Evolutionary conservation across 2,888 invertebrate species (phyloP).

Genomic region (Hypomecis punctinalis): DNA sequence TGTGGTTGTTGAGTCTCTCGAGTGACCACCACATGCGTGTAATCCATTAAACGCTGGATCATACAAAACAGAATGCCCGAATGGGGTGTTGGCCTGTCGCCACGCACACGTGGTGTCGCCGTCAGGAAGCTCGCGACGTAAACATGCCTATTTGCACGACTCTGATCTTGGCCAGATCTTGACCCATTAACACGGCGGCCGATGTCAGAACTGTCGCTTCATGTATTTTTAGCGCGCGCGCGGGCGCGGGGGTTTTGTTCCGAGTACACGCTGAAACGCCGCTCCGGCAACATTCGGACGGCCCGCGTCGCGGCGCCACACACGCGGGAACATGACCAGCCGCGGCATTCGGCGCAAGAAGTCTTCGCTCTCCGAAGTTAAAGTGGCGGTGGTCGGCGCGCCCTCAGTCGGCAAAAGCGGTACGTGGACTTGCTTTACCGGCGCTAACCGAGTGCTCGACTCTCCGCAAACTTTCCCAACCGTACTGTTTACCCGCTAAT

Average conservation of each 20-base stretch:
- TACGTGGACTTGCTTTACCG: constrained; percentile 74
- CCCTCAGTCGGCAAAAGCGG: constrained; percentile 97
- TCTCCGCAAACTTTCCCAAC: constrained; percentile 30
- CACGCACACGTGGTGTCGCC: constrained; percentile 60
- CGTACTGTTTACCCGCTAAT: not conserved
- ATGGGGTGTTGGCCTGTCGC: constrained; percentile 57
- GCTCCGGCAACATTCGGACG: constrained; percentile 58
- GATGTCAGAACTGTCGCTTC: constrained; percentile 80
- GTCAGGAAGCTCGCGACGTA: constrained; percentile 71
- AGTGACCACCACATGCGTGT: constrained; percentile 20
- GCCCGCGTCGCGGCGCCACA: constrained; percentile 44
- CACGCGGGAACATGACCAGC: constrained; percentile 86
- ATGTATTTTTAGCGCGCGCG: constrained; percentile 75
- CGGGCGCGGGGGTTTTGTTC: constrained; percentile 66
- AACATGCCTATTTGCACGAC: constrained; percentile 76
- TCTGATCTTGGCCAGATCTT: constrained; percentile 84
- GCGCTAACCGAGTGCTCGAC: constrained; percentile 22
- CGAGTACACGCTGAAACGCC: constrained; percentile 60
- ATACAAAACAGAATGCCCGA: constrained; percentile 35
- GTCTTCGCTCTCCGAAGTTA: constrained; percentile 94
- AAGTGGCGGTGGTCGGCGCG: constrained; percentile 95
- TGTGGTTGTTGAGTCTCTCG: not conserved
- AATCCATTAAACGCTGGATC: constrained; percentile 22
- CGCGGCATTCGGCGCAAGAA: constrained; percentile 95
- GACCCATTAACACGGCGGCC: constrained; percentile 81